These are phyloP conservation scores for Sus cebifrons DNA, from an alignment of 2,797 vertebrate genomes.

Conservation along the genomic window DNA sequence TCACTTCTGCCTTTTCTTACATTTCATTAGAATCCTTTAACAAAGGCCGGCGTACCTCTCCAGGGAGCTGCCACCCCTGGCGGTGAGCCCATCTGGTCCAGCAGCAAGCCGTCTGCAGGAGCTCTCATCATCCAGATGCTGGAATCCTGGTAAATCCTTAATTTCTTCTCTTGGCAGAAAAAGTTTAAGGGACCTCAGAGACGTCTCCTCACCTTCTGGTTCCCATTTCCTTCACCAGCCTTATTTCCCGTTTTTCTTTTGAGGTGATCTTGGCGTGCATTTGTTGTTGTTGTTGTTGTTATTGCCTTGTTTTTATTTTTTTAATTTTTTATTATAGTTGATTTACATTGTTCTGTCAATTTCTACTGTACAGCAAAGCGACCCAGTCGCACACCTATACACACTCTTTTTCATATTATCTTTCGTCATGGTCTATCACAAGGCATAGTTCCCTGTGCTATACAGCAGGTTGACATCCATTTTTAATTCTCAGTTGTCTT, in stretches of 20 bases:
- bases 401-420: too few relatives aligned
- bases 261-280: neutral
- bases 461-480: neutral
- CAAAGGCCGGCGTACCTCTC: neutral
- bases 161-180: conserved; percentile 44
- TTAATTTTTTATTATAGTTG: too few relatives aligned
- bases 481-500: neutral
- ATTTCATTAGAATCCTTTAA: conserved; percentile 59
- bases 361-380: too few relatives aligned
- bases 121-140: neutral
- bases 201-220: neutral
- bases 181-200: neutral
- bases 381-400: too few relatives aligned
- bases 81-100: neutral
- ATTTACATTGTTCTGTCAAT: too few relatives aligned
- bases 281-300: too few relatives aligned
- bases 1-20: neutral
- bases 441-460: too few relatives aligned
- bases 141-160: neutral
- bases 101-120: neutral
- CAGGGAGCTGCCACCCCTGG: neutral
- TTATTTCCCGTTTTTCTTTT: conserved; percentile 48
- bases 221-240: neutral
- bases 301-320: too few relatives aligned
- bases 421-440: too few relatives aligned